Base-by-base conservation (phyloP, 2,797 vertebrate species). In the Menidia menidia region DNA sequence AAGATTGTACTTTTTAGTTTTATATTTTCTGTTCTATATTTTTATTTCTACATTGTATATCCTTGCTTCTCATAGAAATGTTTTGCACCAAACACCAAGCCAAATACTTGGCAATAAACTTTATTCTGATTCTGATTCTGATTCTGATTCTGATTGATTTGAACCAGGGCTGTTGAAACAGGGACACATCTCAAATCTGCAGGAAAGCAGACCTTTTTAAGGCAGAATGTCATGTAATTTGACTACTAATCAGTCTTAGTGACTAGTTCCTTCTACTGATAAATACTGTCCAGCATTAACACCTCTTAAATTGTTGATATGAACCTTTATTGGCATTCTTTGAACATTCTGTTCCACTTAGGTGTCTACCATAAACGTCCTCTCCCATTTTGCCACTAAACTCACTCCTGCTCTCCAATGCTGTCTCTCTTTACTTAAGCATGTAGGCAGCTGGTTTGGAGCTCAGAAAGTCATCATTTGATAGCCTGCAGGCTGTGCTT, bases 281-380 rank as follows among this genome's bases (percentile, higher is more conserved):
- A 48, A 77, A 80, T 35, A 8, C 48, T 67, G 63, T 57, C 75
- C 64, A 55, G 59, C 83, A 85, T 92, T 90, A 90, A 69, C 77
- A 75, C 80, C 58, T 77, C 53, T 59, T 77, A 68, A 75, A 81
- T 75, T 80, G 78, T 87, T 80, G 86, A 82, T 84, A 87, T 88
- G 89, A 90, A 88, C 90, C 86, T 90, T 77, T 85, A 75, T 82
- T 82, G 31, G 75, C 79, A 77, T 76, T 76, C 84, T 85, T 83
- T 78, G 84, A 71, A 77, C 66, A 77, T 80, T 73, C 78, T 89
- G 88, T 91, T 91, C 83, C 57, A 67, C 87, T 91, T 89, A 89
- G 78, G 55, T 6, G 75, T 39, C 74, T 77, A 62, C 60, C 69
- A 45, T 65, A 51, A 61, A 78, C 81, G 81, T 78, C 71, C 60